phyloP scores from a whole-genome alignment of 2,888 invertebrate genomes.

The Cyrtodaria siliqua region DNA sequence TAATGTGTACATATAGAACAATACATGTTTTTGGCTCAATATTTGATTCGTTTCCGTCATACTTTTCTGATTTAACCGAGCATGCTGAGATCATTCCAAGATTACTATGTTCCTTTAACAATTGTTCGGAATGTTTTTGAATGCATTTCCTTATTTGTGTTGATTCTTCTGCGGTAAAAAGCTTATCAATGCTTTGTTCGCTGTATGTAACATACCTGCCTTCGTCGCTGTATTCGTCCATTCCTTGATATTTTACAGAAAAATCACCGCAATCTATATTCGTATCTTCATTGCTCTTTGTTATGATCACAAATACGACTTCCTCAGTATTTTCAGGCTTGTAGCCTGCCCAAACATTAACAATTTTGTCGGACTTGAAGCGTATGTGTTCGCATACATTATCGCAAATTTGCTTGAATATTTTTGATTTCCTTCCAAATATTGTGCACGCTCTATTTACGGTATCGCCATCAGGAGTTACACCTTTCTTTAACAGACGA shows the following conservation, averaged over 20 bases:
- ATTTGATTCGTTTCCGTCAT: background rate
- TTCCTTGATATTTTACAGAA: background rate
- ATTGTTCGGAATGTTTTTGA: background rate
- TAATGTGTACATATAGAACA: conserved; percentile 1
- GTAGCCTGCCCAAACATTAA: conserved; percentile 5
- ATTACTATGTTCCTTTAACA: background rate
- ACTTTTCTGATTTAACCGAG: background rate
- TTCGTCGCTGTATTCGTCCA: background rate
- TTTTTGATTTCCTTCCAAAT: background rate
- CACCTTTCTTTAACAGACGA: too few relatives aligned
- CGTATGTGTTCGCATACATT: background rate
- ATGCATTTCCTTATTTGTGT: background rate
- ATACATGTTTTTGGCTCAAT: background rate
- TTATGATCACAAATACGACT: background rate
- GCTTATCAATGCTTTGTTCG: background rate
- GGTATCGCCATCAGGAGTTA: too few relatives aligned
- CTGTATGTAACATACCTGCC: background rate
- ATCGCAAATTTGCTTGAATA: background rate
- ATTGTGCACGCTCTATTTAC: too few relatives aligned
- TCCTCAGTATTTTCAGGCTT: background rate
- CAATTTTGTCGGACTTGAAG: background rate
- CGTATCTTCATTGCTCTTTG: background rate
- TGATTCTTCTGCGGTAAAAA: too few relatives aligned
- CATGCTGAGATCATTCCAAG: background rate
- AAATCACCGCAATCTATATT: background rate